Evolutionary conservation across 2,113 vertebrate species (phyloP).

Genomic region (Malurus cyaneus): DNA sequence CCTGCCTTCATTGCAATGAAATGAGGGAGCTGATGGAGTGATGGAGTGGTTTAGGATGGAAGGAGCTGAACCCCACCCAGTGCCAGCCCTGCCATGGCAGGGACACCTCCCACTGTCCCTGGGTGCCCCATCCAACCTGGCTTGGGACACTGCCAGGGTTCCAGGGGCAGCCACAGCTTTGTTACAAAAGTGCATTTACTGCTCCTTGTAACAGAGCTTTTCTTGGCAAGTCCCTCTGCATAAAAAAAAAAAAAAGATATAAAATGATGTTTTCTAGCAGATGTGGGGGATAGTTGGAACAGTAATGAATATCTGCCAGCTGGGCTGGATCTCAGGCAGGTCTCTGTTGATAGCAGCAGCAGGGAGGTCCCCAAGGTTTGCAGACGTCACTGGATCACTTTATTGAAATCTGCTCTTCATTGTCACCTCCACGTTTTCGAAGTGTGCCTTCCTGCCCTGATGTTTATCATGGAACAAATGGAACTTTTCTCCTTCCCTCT

Average conservation of each 20-base stretch:
- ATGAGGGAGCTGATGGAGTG: background rate
- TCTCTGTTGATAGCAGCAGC: constrained; percentile 5
- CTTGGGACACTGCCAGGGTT: background rate
- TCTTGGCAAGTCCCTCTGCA: background rate
- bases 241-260: background rate
- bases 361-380: constrained; percentile 29
- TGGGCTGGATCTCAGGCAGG: constrained; percentile 28
- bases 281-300: background rate
- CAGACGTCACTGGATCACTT: background rate
- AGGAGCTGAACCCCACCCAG: rapidly evolving
- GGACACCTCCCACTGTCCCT: background rate
- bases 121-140: background rate
- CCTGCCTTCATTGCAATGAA: background rate
- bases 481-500: background rate
- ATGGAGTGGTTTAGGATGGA: background rate
- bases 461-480: background rate
- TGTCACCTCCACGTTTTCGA: background rate
- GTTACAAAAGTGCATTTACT: background rate
- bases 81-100: background rate
- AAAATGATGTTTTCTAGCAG: background rate
- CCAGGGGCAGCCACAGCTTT: background rate
- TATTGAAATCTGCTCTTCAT: constrained; percentile 44
- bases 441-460: background rate
- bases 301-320: constrained; percentile 21
- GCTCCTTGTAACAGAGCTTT: background rate